Base-by-base conservation (phyloP, 2,888 invertebrate species). In the Tachina grossa region DNA sequence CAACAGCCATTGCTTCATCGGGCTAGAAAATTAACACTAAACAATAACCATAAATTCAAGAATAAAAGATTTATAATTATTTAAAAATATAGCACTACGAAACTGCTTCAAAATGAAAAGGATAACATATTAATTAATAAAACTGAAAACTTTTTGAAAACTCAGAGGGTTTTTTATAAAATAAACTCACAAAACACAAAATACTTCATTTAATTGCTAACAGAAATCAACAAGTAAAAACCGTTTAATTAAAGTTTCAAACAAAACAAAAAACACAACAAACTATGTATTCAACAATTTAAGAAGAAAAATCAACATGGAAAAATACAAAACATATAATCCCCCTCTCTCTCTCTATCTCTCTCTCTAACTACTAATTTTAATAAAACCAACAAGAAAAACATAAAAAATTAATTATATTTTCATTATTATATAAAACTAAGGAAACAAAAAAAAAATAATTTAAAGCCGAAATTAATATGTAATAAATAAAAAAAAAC, bases 1-100 rank as follows among this genome's bases (percentile, higher is more conserved):
- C 89, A 85, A 93, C 93, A 87, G 93, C 94, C 89, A 94, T 95
- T 90, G 95, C 95, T 90, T 94, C 95, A 89, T 96, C 96, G 90
- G 95, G 95, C 92, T 95, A 95, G 87, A 88, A 81, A 55, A 82
- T 69, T 57, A 59, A 59, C 61, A 51, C 4, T 47, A 47, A 22
- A 45, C 53, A 77, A 63, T 63, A 74, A 31, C 43, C 57, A 69
- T 41, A 31, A 63, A 76, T 9, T 69, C 69, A 61, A 55, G 31
- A 61, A 51, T 47, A 63, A 22, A 55, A 65, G 4, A 63, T 69
- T 41, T 53, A 84, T 19, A 45, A 83, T 77, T 72, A 84, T 81
- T 77, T 68, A 77, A 85, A 31, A 81, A 82, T 51, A 79, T 71
- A 85, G 82, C 85, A 85, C 85, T 85, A 79, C 71, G 55, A 85